Evolutionary conservation across 64 coral and sea anemone genomes (phyloP).

Genomic region (Montipora sp.): DNA sequence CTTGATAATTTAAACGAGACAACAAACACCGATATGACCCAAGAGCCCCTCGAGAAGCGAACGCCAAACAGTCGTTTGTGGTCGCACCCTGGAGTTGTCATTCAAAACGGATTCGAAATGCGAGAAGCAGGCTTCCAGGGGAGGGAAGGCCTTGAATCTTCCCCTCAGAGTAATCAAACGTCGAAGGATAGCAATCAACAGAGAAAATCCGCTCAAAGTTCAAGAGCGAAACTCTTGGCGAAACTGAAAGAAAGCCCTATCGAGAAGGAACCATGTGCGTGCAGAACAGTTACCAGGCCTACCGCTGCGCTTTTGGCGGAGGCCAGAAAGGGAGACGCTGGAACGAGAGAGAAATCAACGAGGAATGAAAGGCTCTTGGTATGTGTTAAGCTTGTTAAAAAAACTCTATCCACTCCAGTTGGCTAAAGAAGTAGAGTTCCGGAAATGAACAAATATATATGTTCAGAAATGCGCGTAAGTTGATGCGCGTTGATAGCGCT

Average conservation of each 20-base stretch:
- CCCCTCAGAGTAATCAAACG: background rate
- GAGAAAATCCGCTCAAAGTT: background rate
- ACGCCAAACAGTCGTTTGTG: constrained; percentile 30
- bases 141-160: background rate
- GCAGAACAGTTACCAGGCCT: constrained; percentile 62
- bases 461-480: too few relatives aligned
- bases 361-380: constrained; percentile 55
- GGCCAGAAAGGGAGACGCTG: background rate
- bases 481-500: too few relatives aligned
- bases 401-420: too few relatives aligned
- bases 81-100: constrained; percentile 69
- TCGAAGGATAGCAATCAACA: background rate
- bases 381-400: background rate
- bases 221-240: constrained; percentile 46
- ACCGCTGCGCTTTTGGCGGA: constrained; percentile 38
- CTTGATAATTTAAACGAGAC: background rate
- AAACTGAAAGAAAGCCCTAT: constrained; percentile 53
- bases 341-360: constrained; percentile 1
- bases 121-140: constrained; percentile 12
- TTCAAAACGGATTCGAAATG: constrained; percentile 88
- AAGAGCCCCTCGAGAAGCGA: background rate
- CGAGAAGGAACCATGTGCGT: constrained; percentile 52
- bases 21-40: background rate
- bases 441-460: too few relatives aligned
- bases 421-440: too few relatives aligned